A percentile compares a stretch with the other conserved stretches of the same genome.
Evolutionary conservation across 2,797 vertebrate species (phyloP).

Genomic region (Coendou prehensilis): DNA sequence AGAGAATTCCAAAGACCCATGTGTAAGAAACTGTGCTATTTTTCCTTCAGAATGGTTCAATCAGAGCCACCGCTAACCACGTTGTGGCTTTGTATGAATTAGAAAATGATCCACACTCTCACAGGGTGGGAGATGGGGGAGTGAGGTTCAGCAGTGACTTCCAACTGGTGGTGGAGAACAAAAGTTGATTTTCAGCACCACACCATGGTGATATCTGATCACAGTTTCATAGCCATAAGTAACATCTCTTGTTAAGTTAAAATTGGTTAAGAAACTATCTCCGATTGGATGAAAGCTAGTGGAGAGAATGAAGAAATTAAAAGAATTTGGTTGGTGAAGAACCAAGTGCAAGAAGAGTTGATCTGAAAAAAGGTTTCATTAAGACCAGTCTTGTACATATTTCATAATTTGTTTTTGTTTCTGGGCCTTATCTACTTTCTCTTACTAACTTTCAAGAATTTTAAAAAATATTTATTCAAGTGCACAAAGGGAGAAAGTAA

Average conservation of each 20-base stretch:
- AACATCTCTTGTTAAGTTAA: neutral
- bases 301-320: neutral
- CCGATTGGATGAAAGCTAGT: neutral
- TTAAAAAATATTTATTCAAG: constrained; percentile 17
- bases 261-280: neutral
- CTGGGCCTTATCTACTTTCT: neutral
- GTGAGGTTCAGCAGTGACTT: neutral
- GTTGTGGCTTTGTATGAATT: neutral
- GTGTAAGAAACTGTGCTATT: neutral
- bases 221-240: neutral
- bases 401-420: neutral
- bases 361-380: neutral
- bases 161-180: neutral
- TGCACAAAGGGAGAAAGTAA: neutral
- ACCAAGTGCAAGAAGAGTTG: neutral
- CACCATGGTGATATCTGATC: neutral
- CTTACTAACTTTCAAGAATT: constrained; percentile 33
- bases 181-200: neutral
- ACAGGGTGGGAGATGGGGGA: no score
- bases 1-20: neutral
- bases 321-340: neutral
- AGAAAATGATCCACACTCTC: neutral
- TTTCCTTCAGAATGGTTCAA: neutral
- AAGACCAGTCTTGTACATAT: neutral
- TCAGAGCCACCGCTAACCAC: neutral